Percentiles rank a stretch among this genome's conserved stretches.
phyloP scores from a whole-genome alignment of 2,797 vertebrate genomes.

The Darevskia nairensis region DNA sequence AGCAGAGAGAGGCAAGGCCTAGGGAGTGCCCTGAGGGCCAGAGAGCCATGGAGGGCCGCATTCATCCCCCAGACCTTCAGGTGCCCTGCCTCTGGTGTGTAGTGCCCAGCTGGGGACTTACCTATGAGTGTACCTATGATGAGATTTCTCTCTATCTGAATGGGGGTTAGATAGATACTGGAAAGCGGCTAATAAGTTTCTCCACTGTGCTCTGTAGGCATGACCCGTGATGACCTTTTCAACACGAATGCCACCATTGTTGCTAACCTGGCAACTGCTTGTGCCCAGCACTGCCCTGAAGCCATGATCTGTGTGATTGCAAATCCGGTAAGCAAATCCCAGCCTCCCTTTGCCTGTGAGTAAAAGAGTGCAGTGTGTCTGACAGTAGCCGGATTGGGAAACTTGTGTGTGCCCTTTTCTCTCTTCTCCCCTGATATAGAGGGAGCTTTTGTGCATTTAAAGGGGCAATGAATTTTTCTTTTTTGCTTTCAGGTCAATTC shows the following conservation, averaged over 20 bases:
- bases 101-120: too few species aligned
- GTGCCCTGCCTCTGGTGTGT: background rate
- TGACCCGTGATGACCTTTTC: constrained; percentile 98
- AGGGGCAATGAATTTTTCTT: background rate
- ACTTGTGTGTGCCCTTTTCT: too few species aligned
- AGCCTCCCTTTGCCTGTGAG: background rate
- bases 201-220: constrained; percentile 78
- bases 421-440: too few species aligned
- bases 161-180: background rate
- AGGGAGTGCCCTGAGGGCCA: too few species aligned
- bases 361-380: background rate
- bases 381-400: background rate
- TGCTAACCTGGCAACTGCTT: constrained; percentile 89
- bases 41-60: too few species aligned
- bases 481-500: constrained; percentile 88
- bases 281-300: constrained; percentile 92
- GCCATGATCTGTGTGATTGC: constrained; percentile 96
- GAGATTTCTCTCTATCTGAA: background rate
- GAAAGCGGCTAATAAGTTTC: background rate
- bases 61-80: too few species aligned
- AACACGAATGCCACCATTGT: constrained; percentile 98
- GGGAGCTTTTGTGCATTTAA: too few species aligned
- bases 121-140: background rate
- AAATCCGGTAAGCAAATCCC: constrained; percentile 85
- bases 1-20: too few species aligned